A percentile compares a stretch with the other conserved stretches of the same genome.
phyloP scores from a whole-genome alignment of 2,888 invertebrate species.

The Seira sanloemensis region DNA sequence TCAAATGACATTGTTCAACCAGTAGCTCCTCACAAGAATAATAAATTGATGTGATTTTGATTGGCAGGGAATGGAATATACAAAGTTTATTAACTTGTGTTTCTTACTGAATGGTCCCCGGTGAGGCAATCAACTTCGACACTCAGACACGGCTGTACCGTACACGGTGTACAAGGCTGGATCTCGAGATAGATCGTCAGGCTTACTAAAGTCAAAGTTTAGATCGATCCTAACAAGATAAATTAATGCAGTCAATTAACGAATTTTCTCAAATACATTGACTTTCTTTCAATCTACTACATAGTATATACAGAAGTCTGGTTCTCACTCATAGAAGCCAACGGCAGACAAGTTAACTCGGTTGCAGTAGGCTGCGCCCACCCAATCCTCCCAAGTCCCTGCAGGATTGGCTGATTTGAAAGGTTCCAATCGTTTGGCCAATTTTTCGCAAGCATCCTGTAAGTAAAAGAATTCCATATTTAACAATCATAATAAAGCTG shows the following conservation, averaged over 20 bases:
- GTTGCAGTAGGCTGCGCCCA: slow-evolving; percentile 85
- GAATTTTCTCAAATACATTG: background rate
- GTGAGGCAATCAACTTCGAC: slow-evolving; percentile 97
- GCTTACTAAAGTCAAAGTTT: slow-evolving; percentile 54
- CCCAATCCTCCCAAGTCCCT: slow-evolving; percentile 90
- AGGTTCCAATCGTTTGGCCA: slow-evolving; percentile 86
- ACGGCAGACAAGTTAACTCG: slow-evolving; percentile 88
- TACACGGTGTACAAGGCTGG: slow-evolving; percentile 90
- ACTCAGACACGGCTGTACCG: slow-evolving; percentile 90
- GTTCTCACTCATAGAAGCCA: slow-evolving; percentile 84
- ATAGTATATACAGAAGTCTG: slow-evolving; percentile 23
- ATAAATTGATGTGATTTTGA: too few relatives aligned
- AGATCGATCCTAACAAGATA: slow-evolving; percentile 74
- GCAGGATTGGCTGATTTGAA: slow-evolving; percentile 85
- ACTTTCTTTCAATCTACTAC: background rate
- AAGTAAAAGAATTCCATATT: slow-evolving; percentile 24
- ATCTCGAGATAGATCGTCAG: slow-evolving; percentile 19
- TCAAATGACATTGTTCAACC: too few relatives aligned
- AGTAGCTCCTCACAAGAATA: too few relatives aligned
- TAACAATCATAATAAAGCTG: too few relatives aligned
- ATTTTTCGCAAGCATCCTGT: slow-evolving; percentile 85
- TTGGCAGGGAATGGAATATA: too few relatives aligned
- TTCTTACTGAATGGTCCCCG: slow-evolving; percentile 90
- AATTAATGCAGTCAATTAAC: background rate
- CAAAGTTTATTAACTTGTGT: too few relatives aligned